Evolutionary conservation across 2,797 vertebrate genomes (phyloP), one percentile per base, ranked within the genome.

Genomic region (Acanthurus leucopareius): DNA sequence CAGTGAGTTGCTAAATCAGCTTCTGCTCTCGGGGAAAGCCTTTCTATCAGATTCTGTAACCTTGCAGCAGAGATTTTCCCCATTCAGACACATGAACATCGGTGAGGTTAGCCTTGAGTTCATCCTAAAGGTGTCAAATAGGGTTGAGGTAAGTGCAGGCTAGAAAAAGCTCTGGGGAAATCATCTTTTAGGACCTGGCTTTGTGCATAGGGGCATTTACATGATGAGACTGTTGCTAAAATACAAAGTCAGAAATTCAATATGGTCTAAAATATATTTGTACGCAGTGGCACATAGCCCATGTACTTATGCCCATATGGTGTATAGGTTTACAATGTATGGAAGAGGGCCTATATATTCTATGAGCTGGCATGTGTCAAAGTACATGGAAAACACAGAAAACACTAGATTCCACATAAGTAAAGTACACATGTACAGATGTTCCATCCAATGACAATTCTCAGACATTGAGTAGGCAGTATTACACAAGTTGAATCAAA

Each of bases 401-500:
- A 35, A 16, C 32, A 16, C 5, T 25, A 14, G 25, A 0, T 10
- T 44, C 15, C 40, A 45, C 42, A 19, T 4, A 13, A 32, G 28
- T 15, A 28, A 16, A 9, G 16, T 14, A 3, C 44, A 22, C 2
- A 32, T 32, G 5, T 32, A 3, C 44, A 22, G 28, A 32, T 32
- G 5, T 32, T 32, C 28, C 28, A 32, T 32, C 28, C 28, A 32
- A 32, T 32, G 28, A 32, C 28, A 32, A 32, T 54, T 25, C 47
- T 56, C 49, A 22, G 8, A 35, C 2, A 22, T 0, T 4, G 19
- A 19, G 19, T 38, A 25, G 38, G 40, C 5, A 9, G 19, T 16
- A 54, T 63, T 63, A 54, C 70, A 60, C 19, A 65, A 70, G 47
- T 3, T 44, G 15, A 16, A 20, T 9, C 53, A 63, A 68, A 74